phyloP scores from a whole-genome alignment of 2,113 vertebrate species.

The Sphyrna mokarran region DNA sequence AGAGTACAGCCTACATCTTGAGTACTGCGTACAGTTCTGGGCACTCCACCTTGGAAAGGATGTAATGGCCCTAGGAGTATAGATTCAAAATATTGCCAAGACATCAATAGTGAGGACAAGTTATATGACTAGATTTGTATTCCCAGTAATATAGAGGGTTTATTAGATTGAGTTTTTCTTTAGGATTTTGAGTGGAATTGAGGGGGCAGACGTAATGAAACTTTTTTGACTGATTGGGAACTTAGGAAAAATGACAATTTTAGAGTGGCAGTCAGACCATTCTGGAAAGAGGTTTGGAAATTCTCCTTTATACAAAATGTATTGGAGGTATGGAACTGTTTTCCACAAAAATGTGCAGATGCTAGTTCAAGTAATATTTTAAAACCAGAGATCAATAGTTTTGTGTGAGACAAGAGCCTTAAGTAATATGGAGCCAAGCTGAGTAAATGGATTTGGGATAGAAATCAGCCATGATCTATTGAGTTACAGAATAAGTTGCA shows the following conservation, averaged over 20 bases:
- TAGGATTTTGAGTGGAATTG: background rate
- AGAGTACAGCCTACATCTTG: background rate
- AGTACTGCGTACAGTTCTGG: background rate
- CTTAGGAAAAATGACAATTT: background rate
- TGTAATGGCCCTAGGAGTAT: too few species aligned
- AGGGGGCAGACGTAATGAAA: background rate
- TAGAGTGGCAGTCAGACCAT: background rate
- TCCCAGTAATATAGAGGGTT: background rate
- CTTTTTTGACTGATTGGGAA: background rate
- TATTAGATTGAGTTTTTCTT: background rate
- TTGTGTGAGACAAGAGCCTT: background rate
- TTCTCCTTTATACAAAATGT: background rate
- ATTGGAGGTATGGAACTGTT: background rate
- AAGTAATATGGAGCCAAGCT: background rate
- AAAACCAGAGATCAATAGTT: background rate
- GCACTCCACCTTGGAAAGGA: too few species aligned
- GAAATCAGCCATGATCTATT: background rate
- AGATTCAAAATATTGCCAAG: background rate
- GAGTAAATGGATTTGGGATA: background rate
- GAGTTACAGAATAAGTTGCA: background rate
- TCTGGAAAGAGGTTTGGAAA: background rate
- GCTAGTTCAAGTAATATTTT: background rate
- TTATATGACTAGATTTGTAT: background rate
- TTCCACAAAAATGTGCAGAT: background rate
- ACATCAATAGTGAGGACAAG: background rate